phyloP scores from a whole-genome alignment of 2,797 vertebrate species.

The Poeciliopsis gracilis region DNA sequence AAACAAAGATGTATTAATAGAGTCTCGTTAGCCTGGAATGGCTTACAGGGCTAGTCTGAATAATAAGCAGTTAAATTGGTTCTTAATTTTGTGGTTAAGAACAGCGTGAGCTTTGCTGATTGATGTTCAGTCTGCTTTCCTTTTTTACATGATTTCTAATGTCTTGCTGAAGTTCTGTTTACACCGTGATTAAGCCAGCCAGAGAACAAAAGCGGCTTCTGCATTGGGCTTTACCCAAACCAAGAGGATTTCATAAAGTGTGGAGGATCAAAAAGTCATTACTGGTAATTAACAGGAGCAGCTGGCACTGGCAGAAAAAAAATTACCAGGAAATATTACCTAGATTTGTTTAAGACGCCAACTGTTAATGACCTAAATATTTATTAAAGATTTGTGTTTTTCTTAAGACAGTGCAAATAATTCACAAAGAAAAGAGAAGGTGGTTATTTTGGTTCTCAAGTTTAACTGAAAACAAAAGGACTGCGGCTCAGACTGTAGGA shows the following conservation, averaged over 20 bases:
- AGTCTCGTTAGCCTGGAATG: constrained; percentile 27
- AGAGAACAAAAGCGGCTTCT: constrained; percentile 25
- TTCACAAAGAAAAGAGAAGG: background rate
- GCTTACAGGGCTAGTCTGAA: background rate
- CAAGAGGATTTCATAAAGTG: constrained; percentile 56
- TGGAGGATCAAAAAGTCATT: constrained; percentile 56
- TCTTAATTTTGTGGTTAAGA: background rate
- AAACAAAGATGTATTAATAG: constrained; percentile 50
- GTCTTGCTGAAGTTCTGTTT: constrained; percentile 8
- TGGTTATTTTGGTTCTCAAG: background rate
- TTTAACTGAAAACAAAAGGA: background rate
- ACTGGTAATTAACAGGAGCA: constrained; percentile 53
- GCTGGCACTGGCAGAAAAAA: constrained; percentile 26
- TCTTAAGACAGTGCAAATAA: background rate
- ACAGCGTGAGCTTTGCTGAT: background rate
- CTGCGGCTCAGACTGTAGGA: background rate
- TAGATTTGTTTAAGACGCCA: background rate
- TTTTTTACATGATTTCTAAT: background rate
- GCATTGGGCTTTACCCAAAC: constrained; percentile 37
- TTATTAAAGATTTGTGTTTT: background rate
- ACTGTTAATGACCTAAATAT: background rate
- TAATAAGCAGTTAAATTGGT: background rate
- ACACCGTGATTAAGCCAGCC: background rate
- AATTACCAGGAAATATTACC: constrained; percentile 28
- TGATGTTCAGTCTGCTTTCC: background rate